Evolutionary conservation across 1,140 invertebrate genomes (phyloP).

Genomic region (Saccostrea glomerata): DNA sequence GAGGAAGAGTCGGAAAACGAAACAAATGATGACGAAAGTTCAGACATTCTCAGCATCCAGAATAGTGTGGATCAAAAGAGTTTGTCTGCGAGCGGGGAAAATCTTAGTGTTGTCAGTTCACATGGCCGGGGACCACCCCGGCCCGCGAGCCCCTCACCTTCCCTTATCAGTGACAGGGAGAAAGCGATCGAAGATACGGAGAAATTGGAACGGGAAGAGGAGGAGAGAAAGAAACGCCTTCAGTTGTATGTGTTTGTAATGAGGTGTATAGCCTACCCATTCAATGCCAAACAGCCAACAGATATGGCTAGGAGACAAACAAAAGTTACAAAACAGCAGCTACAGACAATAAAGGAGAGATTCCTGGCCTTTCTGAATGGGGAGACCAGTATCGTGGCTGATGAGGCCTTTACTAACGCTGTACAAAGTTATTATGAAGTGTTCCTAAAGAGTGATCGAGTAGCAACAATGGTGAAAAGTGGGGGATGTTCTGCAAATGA

Average conservation of each 20-base stretch:
- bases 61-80: slow-evolving; percentile 76
- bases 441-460: slow-evolving; percentile 97
- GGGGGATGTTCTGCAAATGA: slow-evolving; percentile 98
- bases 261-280: slow-evolving; percentile 98
- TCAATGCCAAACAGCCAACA: slow-evolving; percentile 99
- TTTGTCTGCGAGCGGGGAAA: slow-evolving; percentile 79
- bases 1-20: slow-evolving; percentile 78
- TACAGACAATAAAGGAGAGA: slow-evolving; percentile 95
- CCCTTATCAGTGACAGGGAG: slow-evolving; percentile 87
- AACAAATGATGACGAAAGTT: slow-evolving; percentile 79
- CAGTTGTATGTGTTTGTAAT: slow-evolving; percentile 99
- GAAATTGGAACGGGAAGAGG: slow-evolving; percentile 76
- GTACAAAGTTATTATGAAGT: slow-evolving; percentile 98
- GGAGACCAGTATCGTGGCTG: slow-evolving; percentile 96
- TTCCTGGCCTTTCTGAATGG: slow-evolving; percentile 91
- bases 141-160: slow-evolving; percentile 90
- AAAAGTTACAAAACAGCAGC: slow-evolving; percentile 97
- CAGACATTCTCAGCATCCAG: slow-evolving; percentile 77
- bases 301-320: slow-evolving; percentile 89
- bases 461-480: slow-evolving; percentile 96
- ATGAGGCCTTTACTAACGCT: slow-evolving; percentile 99
- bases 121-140: slow-evolving; percentile 83
- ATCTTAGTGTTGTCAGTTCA: slow-evolving; percentile 77
- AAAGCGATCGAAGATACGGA: slow-evolving; percentile 75
- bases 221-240: slow-evolving; percentile 81